Conservation (phyloP, 2,113 vertebrate species). For the Stegastes partitus region DNA sequence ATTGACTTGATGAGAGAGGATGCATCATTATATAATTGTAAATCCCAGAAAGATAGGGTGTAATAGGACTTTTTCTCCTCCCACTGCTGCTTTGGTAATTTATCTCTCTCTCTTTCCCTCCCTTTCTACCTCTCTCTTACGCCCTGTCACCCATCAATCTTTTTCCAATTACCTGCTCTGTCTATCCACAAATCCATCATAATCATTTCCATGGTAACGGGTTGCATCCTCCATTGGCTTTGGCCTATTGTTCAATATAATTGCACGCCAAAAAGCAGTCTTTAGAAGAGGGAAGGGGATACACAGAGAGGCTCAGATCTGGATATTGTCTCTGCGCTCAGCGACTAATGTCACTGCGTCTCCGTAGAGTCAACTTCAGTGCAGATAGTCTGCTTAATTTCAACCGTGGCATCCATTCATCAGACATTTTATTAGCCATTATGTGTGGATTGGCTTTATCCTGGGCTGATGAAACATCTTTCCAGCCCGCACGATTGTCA, state of each 20-base stretch:
- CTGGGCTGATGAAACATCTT: slow-evolving; percentile 48
- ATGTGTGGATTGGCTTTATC: slow-evolving; percentile 58
- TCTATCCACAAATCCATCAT: slow-evolving; percentile 86
- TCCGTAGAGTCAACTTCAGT: slow-evolving; percentile 62
- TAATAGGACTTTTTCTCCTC: slow-evolving; percentile 78
- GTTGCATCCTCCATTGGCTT: slow-evolving; percentile 81
- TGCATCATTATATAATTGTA: slow-evolving; percentile 83
- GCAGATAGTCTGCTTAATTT: slow-evolving; percentile 57
- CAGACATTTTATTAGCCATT: slow-evolving; percentile 56
- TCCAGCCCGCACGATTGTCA: slow-evolving; percentile 16
- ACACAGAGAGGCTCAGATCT: slow-evolving; percentile 42
- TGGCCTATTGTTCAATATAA: slow-evolving; percentile 82
- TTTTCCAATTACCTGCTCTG: slow-evolving; percentile 89
- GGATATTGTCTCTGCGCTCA: slow-evolving; percentile 54
- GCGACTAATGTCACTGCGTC: slow-evolving; percentile 55
- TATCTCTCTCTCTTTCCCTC: slow-evolving; percentile 72
- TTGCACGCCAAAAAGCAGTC: slow-evolving; percentile 71
- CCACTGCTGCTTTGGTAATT: slow-evolving; percentile 76
- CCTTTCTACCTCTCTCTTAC: slow-evolving; percentile 69
- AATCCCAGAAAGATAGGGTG: slow-evolving; percentile 82
- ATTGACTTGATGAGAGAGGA: slow-evolving; percentile 77
- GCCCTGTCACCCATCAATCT: slow-evolving; percentile 86
- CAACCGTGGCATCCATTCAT: slow-evolving; percentile 56
- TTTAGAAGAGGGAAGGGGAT: slow-evolving; percentile 57
- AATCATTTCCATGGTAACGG: slow-evolving; percentile 87